A percentile compares a stretch with the other conserved stretches of the same genome.
These are phyloP conservation scores for Oreochromis aureus DNA, from an alignment of 2,113 vertebrate species.

Conservation along the genomic window DNA sequence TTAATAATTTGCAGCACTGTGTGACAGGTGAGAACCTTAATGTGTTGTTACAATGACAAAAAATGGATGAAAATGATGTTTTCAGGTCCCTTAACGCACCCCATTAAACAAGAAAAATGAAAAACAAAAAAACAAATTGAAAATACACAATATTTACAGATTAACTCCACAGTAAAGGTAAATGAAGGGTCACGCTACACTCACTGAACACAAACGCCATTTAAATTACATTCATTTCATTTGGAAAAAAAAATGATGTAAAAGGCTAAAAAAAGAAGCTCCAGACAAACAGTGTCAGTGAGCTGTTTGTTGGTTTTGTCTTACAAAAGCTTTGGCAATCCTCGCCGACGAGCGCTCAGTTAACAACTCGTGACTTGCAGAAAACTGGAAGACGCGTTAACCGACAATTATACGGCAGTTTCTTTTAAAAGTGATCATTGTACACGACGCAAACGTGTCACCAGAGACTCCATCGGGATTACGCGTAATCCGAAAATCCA, in stretches of 20 bases:
- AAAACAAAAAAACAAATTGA: not conserved
- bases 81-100: conserved; percentile 49
- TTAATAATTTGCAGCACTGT: not conserved
- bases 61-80: not conserved
- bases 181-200: not conserved
- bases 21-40: conserved; percentile 14
- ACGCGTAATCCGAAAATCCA: not conserved
- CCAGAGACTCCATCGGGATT: not conserved
- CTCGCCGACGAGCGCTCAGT: not conserved
- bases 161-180: not conserved
- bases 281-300: not conserved
- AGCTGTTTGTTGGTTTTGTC: not conserved
- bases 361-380: not conserved
- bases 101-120: conserved; percentile 6
- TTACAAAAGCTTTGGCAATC: conserved; percentile 5
- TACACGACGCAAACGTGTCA: conserved; percentile 18
- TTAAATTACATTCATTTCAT: conserved; percentile 30
- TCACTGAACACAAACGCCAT: not conserved
- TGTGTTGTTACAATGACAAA: not conserved
- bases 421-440: not conserved
- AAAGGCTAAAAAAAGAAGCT: not conserved
- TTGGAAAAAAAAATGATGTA: not conserved
- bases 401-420: not conserved
- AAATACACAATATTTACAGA: conserved; percentile 16
- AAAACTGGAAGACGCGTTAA: conserved; percentile 9